These are phyloP conservation scores for Cyclophora punctaria DNA, from an alignment of 2,888 invertebrate genomes.

Conservation along the genomic window DNA sequence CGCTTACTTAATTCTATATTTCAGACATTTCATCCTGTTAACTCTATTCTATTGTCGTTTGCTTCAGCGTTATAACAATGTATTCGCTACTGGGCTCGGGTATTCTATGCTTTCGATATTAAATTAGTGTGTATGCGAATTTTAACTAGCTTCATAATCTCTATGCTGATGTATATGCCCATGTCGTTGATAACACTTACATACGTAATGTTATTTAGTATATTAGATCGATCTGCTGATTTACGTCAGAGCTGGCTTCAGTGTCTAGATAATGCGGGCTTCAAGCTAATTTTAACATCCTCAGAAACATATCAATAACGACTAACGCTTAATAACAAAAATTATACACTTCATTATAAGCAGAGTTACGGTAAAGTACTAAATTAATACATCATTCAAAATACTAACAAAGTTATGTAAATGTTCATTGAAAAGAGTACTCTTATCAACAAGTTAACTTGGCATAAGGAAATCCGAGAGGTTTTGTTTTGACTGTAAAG, in stretches of 20 bases:
- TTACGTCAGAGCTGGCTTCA: constrained; percentile 71
- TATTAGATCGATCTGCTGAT: constrained; percentile 70
- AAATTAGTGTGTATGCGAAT: constrained; percentile 73
- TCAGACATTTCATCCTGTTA: constrained; percentile 65
- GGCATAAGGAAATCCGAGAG: constrained; percentile 12
- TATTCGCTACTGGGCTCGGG: constrained; percentile 73
- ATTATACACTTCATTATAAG: constrained; percentile 13
- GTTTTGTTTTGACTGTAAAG: constrained; percentile 19
- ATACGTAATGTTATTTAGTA: constrained; percentile 63
- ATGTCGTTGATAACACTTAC: constrained; percentile 67
- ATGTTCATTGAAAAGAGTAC: constrained; percentile 12
- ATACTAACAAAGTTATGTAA: constrained; percentile 11
- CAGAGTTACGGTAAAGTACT: constrained; percentile 1
- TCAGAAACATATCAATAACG: constrained; percentile 32
- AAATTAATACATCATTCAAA: constrained; percentile 4
- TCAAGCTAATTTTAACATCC: constrained; percentile 64
- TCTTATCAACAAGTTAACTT: constrained; percentile 9
- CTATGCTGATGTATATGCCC: constrained; percentile 73
- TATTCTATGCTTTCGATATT: constrained; percentile 75
- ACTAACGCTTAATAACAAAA: constrained; percentile 38
- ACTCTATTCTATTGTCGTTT: constrained; percentile 70
- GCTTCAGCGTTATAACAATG: constrained; percentile 72
- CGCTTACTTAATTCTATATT: constrained; percentile 64
- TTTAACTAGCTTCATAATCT: constrained; percentile 71
- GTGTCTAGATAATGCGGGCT: constrained; percentile 75